phyloP scores from a whole-genome alignment of 2,888 invertebrate species.

The Cephus rjabovi region DNA sequence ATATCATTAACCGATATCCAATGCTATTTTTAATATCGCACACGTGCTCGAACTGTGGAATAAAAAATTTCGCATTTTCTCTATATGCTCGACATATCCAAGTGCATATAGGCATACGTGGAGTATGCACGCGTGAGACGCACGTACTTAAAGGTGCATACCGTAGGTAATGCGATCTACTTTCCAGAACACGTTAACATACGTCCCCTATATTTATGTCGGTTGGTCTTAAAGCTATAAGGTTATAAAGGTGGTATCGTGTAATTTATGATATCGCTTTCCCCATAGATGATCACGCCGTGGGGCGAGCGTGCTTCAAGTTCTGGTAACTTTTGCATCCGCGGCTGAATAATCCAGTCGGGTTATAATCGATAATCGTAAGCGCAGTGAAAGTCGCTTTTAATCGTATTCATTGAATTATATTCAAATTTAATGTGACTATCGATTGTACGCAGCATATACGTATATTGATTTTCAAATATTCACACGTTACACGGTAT shows the following conservation, averaged over 20 bases:
- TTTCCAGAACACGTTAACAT: conserved; percentile 6
- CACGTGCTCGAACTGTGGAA: too few relatives aligned
- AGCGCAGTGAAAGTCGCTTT: conserved; percentile 3
- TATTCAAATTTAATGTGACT: neutral
- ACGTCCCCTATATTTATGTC: conserved; percentile 3
- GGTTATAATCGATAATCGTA: neutral
- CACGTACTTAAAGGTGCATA: conserved; percentile 14
- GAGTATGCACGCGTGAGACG: neutral
- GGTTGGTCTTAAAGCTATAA: neutral
- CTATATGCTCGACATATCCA: neutral
- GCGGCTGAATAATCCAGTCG: neutral
- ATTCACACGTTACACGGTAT: neutral
- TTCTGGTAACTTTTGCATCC: neutral
- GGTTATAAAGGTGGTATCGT: conserved; percentile 8
- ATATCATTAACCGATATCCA: too few relatives aligned
- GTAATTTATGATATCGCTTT: conserved; percentile 5
- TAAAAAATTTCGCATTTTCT: neutral
- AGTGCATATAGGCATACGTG: neutral
- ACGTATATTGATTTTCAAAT: neutral
- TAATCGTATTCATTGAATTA: neutral
- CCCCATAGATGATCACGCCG: neutral
- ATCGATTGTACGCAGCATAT: neutral
- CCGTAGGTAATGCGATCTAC: conserved; percentile 22
- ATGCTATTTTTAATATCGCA: neutral
- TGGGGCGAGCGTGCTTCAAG: neutral